These are phyloP conservation scores for Stichodactyla helianthus DNA, from an alignment of 64 coral and sea anemone genomes.

Conservation along the genomic window DNA sequence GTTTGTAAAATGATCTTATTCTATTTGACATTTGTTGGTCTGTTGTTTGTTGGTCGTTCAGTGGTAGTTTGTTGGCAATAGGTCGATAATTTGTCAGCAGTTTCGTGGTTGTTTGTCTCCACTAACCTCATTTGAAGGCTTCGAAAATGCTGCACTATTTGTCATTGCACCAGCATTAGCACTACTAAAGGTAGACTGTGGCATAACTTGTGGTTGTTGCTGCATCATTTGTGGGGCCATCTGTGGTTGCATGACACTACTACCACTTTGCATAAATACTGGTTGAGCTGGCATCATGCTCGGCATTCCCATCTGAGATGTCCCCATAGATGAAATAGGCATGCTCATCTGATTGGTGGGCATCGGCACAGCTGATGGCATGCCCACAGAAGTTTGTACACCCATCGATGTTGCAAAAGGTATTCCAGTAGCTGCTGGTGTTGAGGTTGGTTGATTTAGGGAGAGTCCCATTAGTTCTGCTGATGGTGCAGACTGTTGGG, in stretches of 20 bases:
- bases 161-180: background rate
- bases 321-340: background rate
- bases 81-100: too few relatives aligned
- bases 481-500: constrained; percentile 1
- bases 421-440: background rate
- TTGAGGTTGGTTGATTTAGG: background rate
- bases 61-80: background rate
- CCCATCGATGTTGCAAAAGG: background rate
- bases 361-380: constrained; percentile 14
- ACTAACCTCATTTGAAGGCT: background rate
- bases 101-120: too few relatives aligned
- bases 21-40: too few relatives aligned
- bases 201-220: background rate
- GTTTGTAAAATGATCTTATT: too few relatives aligned
- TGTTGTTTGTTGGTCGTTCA: background rate
- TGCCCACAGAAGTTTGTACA: background rate
- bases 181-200: background rate
- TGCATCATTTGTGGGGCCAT: background rate
- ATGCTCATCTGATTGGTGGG: background rate
- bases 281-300: background rate
- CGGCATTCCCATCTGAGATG: background rate
- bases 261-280: background rate
- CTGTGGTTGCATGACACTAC: constrained; percentile 12
- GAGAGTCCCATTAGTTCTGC: constrained; percentile 11
- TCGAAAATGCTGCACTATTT: background rate